Conservation (phyloP, 2,797 vertebrate genomes). For the Bradypodion pumilum region DNA sequence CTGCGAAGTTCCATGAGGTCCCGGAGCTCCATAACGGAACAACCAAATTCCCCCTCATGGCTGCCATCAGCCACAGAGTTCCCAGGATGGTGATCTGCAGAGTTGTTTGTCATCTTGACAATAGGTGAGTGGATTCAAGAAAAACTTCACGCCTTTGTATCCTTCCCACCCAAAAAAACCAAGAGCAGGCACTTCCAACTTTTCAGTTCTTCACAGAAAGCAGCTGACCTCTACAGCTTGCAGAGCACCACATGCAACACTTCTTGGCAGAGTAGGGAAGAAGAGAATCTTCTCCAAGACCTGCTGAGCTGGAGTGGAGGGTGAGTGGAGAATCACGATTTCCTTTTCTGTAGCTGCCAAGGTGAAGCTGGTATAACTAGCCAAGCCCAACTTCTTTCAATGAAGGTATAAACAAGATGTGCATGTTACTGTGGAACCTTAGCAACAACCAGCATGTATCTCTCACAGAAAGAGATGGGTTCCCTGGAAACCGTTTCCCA, state of each 20-base stretch:
- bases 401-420: conserved; percentile 76
- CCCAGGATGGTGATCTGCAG: conserved; percentile 85
- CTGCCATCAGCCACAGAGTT: conserved; percentile 86
- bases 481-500: conserved; percentile 77
- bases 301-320: conserved; percentile 26
- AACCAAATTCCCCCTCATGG: conserved; percentile 89
- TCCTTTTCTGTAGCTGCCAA: conserved; percentile 55
- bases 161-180: not conserved
- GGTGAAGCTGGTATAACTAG: conserved; percentile 67
- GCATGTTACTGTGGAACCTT: conserved; percentile 82
- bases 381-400: conserved; percentile 71
- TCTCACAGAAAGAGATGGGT: conserved; percentile 68
- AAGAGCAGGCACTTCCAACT: conserved; percentile 3
- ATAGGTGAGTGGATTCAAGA: rapidly evolving
- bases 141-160: rapidly evolving
- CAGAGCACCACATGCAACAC: not conserved
- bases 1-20: conserved; percentile 92
- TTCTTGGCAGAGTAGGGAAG: not conserved
- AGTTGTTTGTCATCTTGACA: conserved; percentile 86
- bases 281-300: conserved; percentile 36
- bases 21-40: conserved; percentile 83
- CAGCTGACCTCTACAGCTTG: not conserved
- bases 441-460: conserved; percentile 75
- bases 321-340: not conserved
- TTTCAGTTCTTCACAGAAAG: not conserved